Conservation (phyloP, 2,888 invertebrate species). For the Chymomyza amoena region DNA sequence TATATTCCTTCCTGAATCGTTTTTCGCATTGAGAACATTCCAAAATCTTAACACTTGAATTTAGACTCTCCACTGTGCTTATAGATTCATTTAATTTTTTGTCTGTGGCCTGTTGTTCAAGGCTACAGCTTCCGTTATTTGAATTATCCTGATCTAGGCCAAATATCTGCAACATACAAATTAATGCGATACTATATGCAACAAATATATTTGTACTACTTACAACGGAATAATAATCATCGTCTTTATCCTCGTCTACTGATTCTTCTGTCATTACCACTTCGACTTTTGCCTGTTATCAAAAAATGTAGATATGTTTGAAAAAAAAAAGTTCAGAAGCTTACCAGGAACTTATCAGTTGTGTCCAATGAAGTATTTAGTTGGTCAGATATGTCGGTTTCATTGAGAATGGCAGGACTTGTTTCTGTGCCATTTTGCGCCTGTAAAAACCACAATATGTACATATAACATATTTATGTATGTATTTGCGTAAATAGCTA, state of each 20-base stretch:
- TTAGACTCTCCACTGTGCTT: conserved; percentile 27
- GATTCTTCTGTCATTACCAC: conserved; percentile 42
- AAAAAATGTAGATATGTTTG: too few relatives aligned
- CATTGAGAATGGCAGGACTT: too few relatives aligned
- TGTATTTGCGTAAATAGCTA: background rate
- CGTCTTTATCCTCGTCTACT: background rate
- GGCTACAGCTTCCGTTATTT: background rate
- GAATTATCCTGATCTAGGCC: conserved; percentile 1
- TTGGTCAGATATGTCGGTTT: too few relatives aligned
- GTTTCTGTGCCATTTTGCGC: too few relatives aligned
- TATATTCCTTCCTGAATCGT: conserved; percentile 67
- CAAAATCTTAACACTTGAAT: conserved; percentile 28
- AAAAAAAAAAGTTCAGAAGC: too few relatives aligned
- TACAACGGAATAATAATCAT: too few relatives aligned
- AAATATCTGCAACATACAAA: background rate
- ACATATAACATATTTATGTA: too few relatives aligned
- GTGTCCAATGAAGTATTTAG: too few relatives aligned
- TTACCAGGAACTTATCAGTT: too few relatives aligned
- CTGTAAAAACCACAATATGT: conserved; percentile 30
- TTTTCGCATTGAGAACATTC: conserved; percentile 63
- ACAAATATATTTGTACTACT: too few relatives aligned
- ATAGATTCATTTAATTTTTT: conserved; percentile 14
- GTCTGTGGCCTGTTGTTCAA: background rate
- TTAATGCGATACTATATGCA: too few relatives aligned
- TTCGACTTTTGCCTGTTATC: conserved; percentile 7